Percentiles rank a stretch among this genome's conserved stretches.
These are phyloP conservation scores for Amphiura filiformis DNA, from an alignment of 35 echinoderm and acorn worm species.

Conservation along the genomic window DNA sequence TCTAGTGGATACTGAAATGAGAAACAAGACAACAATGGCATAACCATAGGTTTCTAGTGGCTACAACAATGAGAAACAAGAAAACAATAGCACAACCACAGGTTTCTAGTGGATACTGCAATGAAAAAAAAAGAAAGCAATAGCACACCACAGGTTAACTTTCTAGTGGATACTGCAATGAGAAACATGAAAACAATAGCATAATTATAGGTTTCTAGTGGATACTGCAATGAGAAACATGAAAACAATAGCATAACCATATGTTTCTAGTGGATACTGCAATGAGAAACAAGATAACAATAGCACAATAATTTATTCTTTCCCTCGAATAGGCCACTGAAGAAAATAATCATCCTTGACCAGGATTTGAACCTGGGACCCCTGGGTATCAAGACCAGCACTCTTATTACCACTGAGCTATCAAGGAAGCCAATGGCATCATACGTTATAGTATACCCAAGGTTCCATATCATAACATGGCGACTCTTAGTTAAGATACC, in stretches of 20 bases:
- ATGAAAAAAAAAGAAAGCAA: conserved; percentile 17
- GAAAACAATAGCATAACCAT: conserved; percentile 83
- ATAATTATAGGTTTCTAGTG: conserved; percentile 80
- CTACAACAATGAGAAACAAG: conserved; percentile 30
- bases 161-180: conserved; percentile 62
- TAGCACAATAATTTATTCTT: neutral
- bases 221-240: conserved; percentile 25
- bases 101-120: conserved; percentile 79
- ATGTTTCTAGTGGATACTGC: conserved; percentile 82
- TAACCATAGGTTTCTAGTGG: conserved; percentile 79
- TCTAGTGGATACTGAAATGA: conserved; percentile 71
- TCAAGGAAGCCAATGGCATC: no score
- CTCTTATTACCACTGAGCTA: no score
- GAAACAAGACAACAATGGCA: conserved; percentile 47
- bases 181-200: conserved; percentile 46
- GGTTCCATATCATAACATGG: no score
- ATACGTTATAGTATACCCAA: no score
- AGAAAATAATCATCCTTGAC: no score
- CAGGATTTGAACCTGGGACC: no score
- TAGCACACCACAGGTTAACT: conserved; percentile 50
- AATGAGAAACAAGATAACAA: conserved; percentile 17
- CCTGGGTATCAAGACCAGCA: no score
- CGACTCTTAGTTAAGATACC: no score
- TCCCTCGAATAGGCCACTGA: no score
- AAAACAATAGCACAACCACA: conserved; percentile 84